Base-by-base conservation (phyloP, 2,797 vertebrate species). In the Pseudocheirus occidentalis region DNA sequence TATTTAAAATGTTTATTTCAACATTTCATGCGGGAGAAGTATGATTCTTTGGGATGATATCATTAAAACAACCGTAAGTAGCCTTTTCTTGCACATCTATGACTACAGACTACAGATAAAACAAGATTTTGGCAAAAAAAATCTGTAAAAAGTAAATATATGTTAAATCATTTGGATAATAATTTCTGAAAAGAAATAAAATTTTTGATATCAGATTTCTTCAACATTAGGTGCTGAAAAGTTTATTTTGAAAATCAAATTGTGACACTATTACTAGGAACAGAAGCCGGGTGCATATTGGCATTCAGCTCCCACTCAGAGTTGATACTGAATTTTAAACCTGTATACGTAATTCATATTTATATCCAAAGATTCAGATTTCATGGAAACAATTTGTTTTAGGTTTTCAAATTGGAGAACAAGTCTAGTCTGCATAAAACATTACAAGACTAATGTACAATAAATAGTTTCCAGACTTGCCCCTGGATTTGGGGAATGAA, bases 311-410 rank as follows among this genome's bases (percentile, higher is more conserved):
- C 57, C 93, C 95, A 95, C 94, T 97, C 93, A 97, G 87, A 87
- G 91, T 94, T 96, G 93, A 96, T 94, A 94, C 55, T 95, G 96
- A 97, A 98, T 97, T 29, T 93, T 73, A 97, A 95, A 57, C 91
- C 54, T 92, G 90, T 92, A 93, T 81, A 97, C 95, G 92, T 96
- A 98, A 97, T 98, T 98, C 92, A 97, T 54, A n/a, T 31, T 92
- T 95, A 97, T 95, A 87, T 91, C 3, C 89, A 94, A 90, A 89
- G 87, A 97, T 5, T 11, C 94, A 90, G 95, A 57, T 98, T 97
- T 95, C 94, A 94, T 55, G 40, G 95, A 95, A 98, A 96, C 95
- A 31, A 50, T 96, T 97, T 91, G 94, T 92, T 97, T 93, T 1
- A 54, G 54, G 94, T 54, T 95, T 54, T 90, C 54, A 59, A 87